Conservation (phyloP, 2,113 vertebrate species). For the Megalops atlanticus region DNA sequence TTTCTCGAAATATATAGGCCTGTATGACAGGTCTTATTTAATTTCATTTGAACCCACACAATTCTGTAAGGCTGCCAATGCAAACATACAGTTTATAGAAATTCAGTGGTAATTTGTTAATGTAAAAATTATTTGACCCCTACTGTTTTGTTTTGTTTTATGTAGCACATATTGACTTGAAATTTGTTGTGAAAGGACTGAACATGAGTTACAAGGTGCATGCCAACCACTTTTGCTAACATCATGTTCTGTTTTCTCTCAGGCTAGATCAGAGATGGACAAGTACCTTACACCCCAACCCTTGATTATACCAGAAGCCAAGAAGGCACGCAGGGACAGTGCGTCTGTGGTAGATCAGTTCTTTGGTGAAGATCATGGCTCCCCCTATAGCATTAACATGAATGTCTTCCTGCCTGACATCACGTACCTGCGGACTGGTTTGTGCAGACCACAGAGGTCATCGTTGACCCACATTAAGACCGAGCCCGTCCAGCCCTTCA, state of each 20-base stretch:
- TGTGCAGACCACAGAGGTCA: slow-evolving; percentile 83
- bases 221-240: slow-evolving; percentile 15
- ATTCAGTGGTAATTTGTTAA: no score
- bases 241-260: slow-evolving; percentile 46
- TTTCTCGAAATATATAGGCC: neutral
- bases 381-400: slow-evolving; percentile 95
- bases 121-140: no score
- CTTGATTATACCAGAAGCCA: slow-evolving; percentile 73
- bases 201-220: neutral
- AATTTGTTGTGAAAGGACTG: neutral
- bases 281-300: slow-evolving; percentile 81
- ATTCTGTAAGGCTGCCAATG: neutral
- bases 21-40: neutral
- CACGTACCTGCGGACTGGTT: slow-evolving; percentile 85
- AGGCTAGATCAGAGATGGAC: slow-evolving; percentile 95
- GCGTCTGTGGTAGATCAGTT: slow-evolving; percentile 85
- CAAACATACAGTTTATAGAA: no score
- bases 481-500: slow-evolving; percentile 80
- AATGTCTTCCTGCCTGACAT: slow-evolving; percentile 90
- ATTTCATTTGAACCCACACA: neutral
- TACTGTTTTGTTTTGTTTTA: neutral
- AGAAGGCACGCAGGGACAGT: slow-evolving; percentile 83
- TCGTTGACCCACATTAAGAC: slow-evolving; percentile 85
- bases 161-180: neutral
- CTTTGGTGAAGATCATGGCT: slow-evolving; percentile 82